Conservation (phyloP, 2,888 invertebrate species). For the Calliopum simillimum region DNA sequence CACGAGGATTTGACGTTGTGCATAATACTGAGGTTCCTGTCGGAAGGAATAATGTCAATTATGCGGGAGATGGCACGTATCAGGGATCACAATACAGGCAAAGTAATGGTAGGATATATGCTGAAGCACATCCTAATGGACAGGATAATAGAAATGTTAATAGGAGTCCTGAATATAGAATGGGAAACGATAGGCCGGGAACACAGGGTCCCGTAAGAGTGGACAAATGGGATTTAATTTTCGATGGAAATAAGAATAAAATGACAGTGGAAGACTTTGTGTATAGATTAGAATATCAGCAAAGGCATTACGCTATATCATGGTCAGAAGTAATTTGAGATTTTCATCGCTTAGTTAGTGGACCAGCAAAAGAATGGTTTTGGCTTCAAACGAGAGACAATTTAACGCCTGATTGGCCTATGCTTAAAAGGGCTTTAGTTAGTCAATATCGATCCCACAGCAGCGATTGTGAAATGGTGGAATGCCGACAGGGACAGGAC, state of each 20-base stretch:
- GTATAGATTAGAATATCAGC: neutral
- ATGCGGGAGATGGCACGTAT: no score
- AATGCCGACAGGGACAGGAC: neutral
- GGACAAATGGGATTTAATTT: neutral
- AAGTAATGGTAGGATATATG: no score
- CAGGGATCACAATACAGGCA: no score
- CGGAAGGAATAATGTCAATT: no score
- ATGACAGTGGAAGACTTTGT: neutral
- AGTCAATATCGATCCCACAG: neutral
- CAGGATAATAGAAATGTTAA: no score
- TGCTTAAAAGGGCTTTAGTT: neutral
- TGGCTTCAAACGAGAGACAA: neutral
- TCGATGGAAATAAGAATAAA: no score
- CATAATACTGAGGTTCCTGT: no score
- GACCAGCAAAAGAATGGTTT: slow-evolving; percentile 4
- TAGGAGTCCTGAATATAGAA: no score
- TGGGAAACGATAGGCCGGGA: no score
- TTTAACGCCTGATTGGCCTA: neutral
- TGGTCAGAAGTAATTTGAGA: neutral
- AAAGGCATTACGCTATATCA: neutral
- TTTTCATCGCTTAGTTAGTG: neutral
- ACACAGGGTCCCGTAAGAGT: neutral
- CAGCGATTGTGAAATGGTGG: neutral
- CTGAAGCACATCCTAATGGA: no score
- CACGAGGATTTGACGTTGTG: no score